Evolutionary conservation across 1,140 invertebrate species (phyloP), one percentile per base, ranked within the genome.

Genomic region (Schlechtendalia chinensis): DNA sequence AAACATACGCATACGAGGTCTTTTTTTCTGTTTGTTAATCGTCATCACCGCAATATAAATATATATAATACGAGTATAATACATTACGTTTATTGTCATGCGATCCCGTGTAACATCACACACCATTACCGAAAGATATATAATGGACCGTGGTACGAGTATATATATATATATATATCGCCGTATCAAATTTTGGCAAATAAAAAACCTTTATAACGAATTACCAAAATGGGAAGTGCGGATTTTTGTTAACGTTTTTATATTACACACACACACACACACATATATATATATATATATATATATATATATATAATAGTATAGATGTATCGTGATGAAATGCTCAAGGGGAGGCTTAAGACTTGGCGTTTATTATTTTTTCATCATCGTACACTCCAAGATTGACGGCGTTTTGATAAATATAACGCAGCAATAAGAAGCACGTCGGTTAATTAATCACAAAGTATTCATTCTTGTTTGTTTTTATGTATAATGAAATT

Each of bases 101-200:
- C 32, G 63, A 67, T 67, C 29, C 32, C 19, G 5, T 45, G 19
- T 19, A 67, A 65, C 32, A 45, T 14, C n/a, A 45, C 32, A 67
- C 63, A 45, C 63, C 29, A 67, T 45, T 65, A 65, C 29, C 61
- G 61, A 11, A 14, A 19, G 61, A 19, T 11, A 65, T 39, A 65
- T 65, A 32, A 39, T 8, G 29, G 61, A 65, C 29, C 61, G 12
- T n/a, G 8, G 1, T 58, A n/a, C n/a, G n/a, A 39, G 32, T 3
- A 39, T 8, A 19, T 32, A 14, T 3, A 14, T 29, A 63, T 63
- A n/a, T 45, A 17, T 14, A 22, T 67, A 39, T 39, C 3, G 32
- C 39, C n/a, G 63, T 67, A 67, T 67, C 63, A n/a, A 67, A 45
- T 67, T 39, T 45, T 67, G n/a, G n/a, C 11, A n/a, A 39, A 67